phyloP scores from a whole-genome alignment of 2,113 vertebrate genomes.

The Opisthocomus hoazin region DNA sequence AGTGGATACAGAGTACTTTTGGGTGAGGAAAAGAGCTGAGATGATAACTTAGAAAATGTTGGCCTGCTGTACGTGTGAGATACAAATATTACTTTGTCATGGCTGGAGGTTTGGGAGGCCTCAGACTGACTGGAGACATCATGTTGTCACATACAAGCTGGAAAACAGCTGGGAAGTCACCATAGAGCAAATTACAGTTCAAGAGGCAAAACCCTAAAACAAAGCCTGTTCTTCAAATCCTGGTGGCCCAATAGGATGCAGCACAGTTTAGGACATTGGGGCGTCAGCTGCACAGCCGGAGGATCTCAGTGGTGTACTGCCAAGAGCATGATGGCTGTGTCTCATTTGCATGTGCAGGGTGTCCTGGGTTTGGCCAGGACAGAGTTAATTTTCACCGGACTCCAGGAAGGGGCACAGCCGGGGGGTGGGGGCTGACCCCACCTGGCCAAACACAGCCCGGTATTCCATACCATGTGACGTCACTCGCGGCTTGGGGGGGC shows the following conservation, averaged over 20 bases:
- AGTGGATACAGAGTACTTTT: neutral
- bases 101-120: neutral
- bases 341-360: neutral
- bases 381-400: too few species aligned
- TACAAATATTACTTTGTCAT: conserved; percentile 35
- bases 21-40: neutral
- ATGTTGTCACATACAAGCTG: neutral
- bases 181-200: conserved; percentile 10
- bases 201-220: neutral
- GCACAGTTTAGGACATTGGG: neutral
- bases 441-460: too few species aligned
- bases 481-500: too few species aligned
- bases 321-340: neutral
- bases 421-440: too few species aligned
- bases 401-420: too few species aligned
- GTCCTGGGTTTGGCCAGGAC: too few species aligned
- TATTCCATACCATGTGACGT: too few species aligned
- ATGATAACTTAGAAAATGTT: conserved; percentile 8
- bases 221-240: conserved; percentile 12
- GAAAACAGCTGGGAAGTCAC: conserved; percentile 18
- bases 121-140: conserved; percentile 30
- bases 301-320: fast-evolving
- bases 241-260: neutral
- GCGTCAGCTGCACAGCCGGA: fast-evolving
- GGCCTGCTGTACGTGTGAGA: neutral